phyloP scores from a whole-genome alignment of 2,797 vertebrate genomes.

The Melanotaenia trifasciata region DNA sequence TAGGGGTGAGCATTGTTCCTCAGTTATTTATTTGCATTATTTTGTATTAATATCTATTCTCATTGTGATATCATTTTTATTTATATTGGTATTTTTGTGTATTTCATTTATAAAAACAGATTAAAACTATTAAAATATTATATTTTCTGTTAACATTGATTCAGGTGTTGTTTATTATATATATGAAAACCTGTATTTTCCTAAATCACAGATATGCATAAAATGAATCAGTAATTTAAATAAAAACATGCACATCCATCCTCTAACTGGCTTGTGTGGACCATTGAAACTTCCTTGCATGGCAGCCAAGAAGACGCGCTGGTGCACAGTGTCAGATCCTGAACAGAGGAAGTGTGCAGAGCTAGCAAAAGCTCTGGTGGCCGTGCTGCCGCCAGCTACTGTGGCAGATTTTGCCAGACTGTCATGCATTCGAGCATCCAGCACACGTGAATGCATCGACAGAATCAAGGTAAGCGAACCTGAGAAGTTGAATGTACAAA shows the following conservation, averaged over 20 bases:
- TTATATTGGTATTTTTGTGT: conserved; percentile 1
- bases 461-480: conserved; percentile 87
- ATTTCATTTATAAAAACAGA: conserved; percentile 31
- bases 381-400: conserved; percentile 75
- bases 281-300: neutral
- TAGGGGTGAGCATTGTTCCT: conserved; percentile 72
- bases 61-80: conserved; percentile 9
- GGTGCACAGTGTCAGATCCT: conserved; percentile 90
- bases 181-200: neutral
- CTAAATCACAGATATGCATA: neutral
- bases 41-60: neutral
- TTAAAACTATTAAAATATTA: neutral
- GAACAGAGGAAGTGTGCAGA: conserved; percentile 93
- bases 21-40: conserved; percentile 9
- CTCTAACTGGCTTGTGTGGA: conserved; percentile 7
- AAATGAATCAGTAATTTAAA: neutral
- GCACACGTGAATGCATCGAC: conserved; percentile 87
- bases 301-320: conserved; percentile 92
- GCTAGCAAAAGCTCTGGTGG: conserved; percentile 84
- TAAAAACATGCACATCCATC: neutral
- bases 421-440: conserved; percentile 88
- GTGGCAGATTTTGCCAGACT: conserved; percentile 81
- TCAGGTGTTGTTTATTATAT: neutral
- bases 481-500: neutral
- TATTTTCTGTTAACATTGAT: neutral